Percentiles rank a stretch among this genome's conserved stretches.
phyloP scores from a whole-genome alignment of 2,888 invertebrate species.

The Osedax fenrisi region DNA sequence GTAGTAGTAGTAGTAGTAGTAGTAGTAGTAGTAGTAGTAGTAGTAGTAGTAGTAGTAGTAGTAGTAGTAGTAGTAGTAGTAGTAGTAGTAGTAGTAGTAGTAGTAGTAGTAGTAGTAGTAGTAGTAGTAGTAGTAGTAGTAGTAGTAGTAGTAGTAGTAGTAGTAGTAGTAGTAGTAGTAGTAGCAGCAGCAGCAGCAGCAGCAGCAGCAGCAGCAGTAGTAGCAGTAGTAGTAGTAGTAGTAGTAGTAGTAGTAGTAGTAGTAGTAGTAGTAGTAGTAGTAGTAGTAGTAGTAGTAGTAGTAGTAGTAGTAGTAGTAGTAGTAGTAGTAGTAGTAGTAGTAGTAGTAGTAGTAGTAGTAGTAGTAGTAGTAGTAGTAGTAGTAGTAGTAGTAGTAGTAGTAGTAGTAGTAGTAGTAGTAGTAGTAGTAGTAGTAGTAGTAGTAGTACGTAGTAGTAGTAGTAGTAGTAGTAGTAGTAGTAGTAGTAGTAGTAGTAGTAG shows the following conservation, averaged over 20 bases:
- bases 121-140: neutral
- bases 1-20: too few species aligned
- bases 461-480: conserved; percentile 26
- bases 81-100: conserved; percentile 11
- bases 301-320: conserved; percentile 25
- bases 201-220: too few species aligned
- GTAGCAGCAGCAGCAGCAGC: too few species aligned
- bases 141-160: too few species aligned
- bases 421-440: conserved; percentile 25
- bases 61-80: conserved; percentile 12
- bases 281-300: conserved; percentile 25
- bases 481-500: conserved; percentile 30
- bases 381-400: too few species aligned
- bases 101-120: conserved; percentile 16
- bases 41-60: too few species aligned
- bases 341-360: conserved; percentile 28
- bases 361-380: conserved; percentile 21
- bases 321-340: conserved; percentile 29
- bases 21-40: too few species aligned
- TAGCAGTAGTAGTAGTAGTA: too few species aligned
- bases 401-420: conserved; percentile 27
- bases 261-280: conserved; percentile 20
- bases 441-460: too few species aligned
- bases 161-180: too few species aligned
- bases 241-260: conserved; percentile 26